Evolutionary conservation across 2,113 vertebrate species (phyloP).

Genomic region (Scatophagus argus): DNA sequence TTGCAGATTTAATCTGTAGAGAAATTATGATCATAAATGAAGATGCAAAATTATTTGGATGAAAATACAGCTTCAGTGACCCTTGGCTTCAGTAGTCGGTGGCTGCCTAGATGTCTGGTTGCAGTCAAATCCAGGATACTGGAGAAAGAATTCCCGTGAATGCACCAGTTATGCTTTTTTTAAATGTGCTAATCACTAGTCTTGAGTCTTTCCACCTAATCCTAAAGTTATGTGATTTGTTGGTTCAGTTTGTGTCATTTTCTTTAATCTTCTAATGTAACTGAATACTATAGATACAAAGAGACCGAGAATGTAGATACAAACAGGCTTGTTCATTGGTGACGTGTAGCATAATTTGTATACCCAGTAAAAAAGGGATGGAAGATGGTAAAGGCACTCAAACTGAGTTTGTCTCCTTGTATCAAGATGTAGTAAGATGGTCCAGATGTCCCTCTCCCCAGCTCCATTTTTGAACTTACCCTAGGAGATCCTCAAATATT

Average conservation of each 20-base stretch:
- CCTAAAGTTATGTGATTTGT: not conserved
- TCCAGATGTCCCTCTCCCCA: no score
- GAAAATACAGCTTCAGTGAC: not conserved
- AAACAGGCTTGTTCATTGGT: not conserved
- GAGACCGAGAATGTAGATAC: no score
- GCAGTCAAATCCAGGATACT: no score
- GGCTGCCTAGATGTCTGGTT: not conserved
- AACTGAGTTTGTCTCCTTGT: not conserved
- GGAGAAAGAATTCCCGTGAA: no score
- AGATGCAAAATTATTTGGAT: not conserved
- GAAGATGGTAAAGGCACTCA: no score
- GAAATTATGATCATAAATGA: not conserved
- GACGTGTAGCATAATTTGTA: not conserved
- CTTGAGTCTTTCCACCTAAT: conserved; percentile 7
- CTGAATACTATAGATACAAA: not conserved
- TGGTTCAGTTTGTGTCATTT: not conserved
- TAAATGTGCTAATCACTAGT: not conserved
- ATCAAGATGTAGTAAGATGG: no score
- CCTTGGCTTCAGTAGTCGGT: not conserved
- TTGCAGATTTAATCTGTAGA: no score
- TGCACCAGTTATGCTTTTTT: not conserved
- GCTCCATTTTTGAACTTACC: no score
- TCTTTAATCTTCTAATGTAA: not conserved
- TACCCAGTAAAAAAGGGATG: not conserved
- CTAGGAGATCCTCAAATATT: no score